Percentiles rank a stretch among this genome's conserved stretches.
These are phyloP conservation scores for Trachelus troglodyta DNA, from an alignment of 2,888 invertebrate genomes.

Conservation along the genomic window DNA sequence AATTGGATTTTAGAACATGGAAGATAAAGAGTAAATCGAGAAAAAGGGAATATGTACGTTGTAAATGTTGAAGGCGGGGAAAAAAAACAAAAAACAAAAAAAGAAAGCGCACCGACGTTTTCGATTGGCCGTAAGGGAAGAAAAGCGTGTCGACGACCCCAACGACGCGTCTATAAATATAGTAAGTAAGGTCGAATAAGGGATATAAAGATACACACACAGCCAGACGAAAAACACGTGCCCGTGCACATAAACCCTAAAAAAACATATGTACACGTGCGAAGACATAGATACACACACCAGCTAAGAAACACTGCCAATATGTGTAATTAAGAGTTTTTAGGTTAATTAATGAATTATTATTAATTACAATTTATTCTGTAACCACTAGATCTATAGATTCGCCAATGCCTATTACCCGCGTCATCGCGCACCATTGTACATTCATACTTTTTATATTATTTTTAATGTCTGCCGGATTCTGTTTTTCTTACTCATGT, in stretches of 20 bases:
- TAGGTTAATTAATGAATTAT: constrained; percentile 46
- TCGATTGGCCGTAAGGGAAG: neutral
- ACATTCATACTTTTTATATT: neutral
- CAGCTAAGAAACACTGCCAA: constrained; percentile 65
- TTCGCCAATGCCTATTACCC: constrained; percentile 14
- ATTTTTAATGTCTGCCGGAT: neutral
- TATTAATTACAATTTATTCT: constrained; percentile 41
- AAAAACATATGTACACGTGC: neutral
- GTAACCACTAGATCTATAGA: constrained; percentile 50
- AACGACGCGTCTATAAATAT: constrained; percentile 34
- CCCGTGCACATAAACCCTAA: neutral
- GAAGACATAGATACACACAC: constrained; percentile 54
- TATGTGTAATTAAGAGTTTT: constrained; percentile 60
- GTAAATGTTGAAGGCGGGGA: neutral
- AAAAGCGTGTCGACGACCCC: constrained; percentile 22
- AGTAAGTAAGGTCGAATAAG: constrained; percentile 22
- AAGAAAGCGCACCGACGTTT: neutral
- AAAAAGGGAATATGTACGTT: neutral
- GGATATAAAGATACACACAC: neutral
- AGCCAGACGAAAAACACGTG: neutral
- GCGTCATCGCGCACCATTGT: neutral
- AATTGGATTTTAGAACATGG: neutral
- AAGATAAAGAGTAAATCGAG: neutral
- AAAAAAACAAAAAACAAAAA: neutral
- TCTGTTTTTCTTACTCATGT: neutral